Evolutionary conservation across 1,140 invertebrate species (phyloP), one percentile per base, ranked within the genome.

Genomic region (Heliconius congener): DNA sequence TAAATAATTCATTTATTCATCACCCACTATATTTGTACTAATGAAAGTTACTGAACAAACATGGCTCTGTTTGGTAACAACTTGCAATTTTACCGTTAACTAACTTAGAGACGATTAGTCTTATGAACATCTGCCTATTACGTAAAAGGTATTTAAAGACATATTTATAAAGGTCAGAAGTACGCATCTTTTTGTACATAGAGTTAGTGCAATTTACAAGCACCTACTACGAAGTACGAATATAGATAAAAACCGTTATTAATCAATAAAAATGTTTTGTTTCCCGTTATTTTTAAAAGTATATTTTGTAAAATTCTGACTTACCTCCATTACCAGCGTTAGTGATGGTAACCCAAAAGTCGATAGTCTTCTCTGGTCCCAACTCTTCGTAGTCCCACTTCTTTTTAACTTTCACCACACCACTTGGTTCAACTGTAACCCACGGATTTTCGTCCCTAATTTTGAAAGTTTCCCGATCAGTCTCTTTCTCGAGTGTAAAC

Each of bases 301-400:
- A 73, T 57, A 34, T 34, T 13, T 52, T 72, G 37, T 50, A 73
- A 57, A 42, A 30, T 73, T 39, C 27, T 9, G 11, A 96, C 97
- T 97, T 94, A 97, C 97, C 97, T 95, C 96, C 96, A 92, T 97
- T 97, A 95, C 97, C 97, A 87, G 97, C 96, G 93, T 98, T 98
- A 16, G 97, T 98, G 85, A 99, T 98, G 39, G 97, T 98, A 19
- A 99, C 98, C 98, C 98, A 99, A 94, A 99, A 99, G 91, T 99
- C 98, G 86, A 99, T 99, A 3, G 98, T 98, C 92, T 99, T 99
- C 93, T 99, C 98, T 0, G 98, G 98, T n/a, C 98, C 98, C 4
- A 99, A 93, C 87, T 99, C 98, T 89, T 99, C 98, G 93, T 98
- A 99, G 95, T 99, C 98, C 98, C 98, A 99, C 96, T 98, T 98